phyloP scores from a whole-genome alignment of 1,140 invertebrate genomes.

The Armadillidium nasatum region DNA sequence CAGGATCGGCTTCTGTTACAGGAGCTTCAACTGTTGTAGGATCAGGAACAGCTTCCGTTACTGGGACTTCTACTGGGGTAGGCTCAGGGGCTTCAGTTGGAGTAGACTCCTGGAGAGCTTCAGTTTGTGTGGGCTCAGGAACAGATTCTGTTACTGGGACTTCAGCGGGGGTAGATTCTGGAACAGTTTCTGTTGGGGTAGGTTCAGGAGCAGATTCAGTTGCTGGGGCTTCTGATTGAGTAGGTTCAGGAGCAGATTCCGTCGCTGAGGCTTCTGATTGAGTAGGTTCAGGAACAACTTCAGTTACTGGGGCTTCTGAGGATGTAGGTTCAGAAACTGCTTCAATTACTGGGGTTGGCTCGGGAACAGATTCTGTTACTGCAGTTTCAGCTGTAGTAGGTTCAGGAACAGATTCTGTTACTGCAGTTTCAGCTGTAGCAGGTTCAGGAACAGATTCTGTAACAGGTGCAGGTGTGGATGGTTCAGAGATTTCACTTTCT shows the following conservation, averaged over 20 bases:
- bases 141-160: neutral
- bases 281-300: neutral
- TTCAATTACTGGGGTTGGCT: neutral
- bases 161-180: neutral
- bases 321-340: neutral
- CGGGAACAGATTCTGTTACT: neutral
- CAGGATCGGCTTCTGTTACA: neutral
- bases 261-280: neutral
- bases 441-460: neutral
- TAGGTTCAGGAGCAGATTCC: neutral
- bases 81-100: neutral
- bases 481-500: neutral
- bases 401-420: neutral
- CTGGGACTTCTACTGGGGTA: neutral
- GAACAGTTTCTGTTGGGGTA: neutral
- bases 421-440: neutral
- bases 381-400: neutral
- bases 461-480: neutral
- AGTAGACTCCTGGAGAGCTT: neutral
- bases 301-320: neutral
- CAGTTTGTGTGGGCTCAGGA: neutral
- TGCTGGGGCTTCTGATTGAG: neutral
- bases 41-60: neutral
- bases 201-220: neutral
- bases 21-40: neutral